Evolutionary conservation across 2,888 invertebrate genomes (phyloP).

Genomic region (Cinara cedri): DNA sequence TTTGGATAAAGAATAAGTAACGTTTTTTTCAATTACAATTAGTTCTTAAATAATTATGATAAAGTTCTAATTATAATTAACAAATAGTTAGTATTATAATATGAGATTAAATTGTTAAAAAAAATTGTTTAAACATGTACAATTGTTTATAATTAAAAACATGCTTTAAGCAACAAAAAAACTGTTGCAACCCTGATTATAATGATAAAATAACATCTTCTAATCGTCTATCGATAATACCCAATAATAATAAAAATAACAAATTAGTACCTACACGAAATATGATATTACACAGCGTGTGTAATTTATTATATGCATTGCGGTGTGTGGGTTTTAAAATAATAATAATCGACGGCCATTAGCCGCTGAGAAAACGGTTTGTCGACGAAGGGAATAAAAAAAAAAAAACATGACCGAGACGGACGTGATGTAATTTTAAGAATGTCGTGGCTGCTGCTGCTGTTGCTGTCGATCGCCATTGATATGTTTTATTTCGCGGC

Average conservation of each 20-base stretch:
- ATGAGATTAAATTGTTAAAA: too few relatives aligned
- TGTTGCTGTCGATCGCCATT: constrained; percentile 16
- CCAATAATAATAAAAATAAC: background rate
- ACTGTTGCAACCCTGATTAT: too few relatives aligned
- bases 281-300: background rate
- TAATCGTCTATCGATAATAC: background rate
- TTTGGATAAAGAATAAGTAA: too few relatives aligned
- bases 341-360: constrained; percentile 27
- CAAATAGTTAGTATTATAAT: too few relatives aligned
- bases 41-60: too few relatives aligned
- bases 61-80: too few relatives aligned
- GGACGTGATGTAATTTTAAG: constrained; percentile 27
- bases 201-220: background rate
- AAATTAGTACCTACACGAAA: background rate
- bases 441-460: background rate
- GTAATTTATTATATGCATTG: background rate
- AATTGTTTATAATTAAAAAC: too few relatives aligned
- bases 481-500: constrained; percentile 27
- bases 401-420: background rate
- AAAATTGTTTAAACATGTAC: too few relatives aligned
- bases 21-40: too few relatives aligned
- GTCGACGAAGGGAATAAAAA: background rate
- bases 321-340: constrained; percentile 10
- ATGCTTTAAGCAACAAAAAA: too few relatives aligned
- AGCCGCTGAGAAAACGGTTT: constrained; percentile 2